These are phyloP conservation scores for Apus apus DNA, from an alignment of 2,113 vertebrate species.

Conservation along the genomic window DNA sequence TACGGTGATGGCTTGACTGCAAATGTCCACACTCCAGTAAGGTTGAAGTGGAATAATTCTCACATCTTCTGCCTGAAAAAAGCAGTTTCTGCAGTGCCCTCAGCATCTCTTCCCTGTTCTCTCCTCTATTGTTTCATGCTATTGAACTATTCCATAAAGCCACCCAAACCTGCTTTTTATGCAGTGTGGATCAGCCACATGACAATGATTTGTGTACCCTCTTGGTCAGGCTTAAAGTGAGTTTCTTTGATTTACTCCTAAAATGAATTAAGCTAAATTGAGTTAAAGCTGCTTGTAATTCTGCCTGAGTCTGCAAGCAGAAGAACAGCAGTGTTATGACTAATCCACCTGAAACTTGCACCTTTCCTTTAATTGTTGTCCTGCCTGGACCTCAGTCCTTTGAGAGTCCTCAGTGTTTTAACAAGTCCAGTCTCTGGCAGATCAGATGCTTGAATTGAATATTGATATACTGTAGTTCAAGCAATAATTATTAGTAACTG, in stretches of 20 bases:
- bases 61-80: not conserved
- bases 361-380: not conserved
- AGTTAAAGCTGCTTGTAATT: constrained; percentile 34
- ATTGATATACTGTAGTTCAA: not conserved
- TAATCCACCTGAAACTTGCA: not conserved
- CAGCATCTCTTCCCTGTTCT: not conserved
- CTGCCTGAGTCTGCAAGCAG: not conserved
- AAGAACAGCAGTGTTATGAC: not conserved
- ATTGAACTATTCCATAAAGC: not conserved
- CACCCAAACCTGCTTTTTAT: not conserved
- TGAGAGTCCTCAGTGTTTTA: not conserved
- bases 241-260: constrained; percentile 26
- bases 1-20: not conserved
- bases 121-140: accelerated
- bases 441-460: not conserved
- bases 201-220: not conserved
- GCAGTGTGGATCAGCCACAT: not conserved
- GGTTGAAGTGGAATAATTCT: not conserved
- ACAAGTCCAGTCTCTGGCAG: not conserved
- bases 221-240: not conserved
- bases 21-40: not conserved
- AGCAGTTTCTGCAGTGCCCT: not conserved
- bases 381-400: accelerated
- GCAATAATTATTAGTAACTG: not conserved
- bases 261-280: constrained; percentile 8